phyloP scores from a whole-genome alignment of 2,113 vertebrate species.

The Tachuris rubrigastra region DNA sequence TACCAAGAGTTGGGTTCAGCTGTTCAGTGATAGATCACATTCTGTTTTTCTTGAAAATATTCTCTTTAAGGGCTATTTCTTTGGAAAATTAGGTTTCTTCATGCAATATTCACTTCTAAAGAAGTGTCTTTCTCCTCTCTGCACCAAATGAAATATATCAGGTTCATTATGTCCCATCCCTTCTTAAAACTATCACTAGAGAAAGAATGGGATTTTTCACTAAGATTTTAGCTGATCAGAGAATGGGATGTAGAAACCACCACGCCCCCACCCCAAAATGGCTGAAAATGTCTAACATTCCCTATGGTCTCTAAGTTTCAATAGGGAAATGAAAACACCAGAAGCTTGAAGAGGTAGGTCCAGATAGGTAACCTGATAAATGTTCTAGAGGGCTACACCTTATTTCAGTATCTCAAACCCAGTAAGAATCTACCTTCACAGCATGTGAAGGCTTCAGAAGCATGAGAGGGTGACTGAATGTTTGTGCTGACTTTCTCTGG shows the following conservation, averaged over 20 bases:
- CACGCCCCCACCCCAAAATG: neutral
- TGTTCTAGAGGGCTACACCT: neutral
- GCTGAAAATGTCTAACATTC: neutral
- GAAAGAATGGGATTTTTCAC: neutral
- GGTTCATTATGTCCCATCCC: neutral
- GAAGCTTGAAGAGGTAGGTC: neutral
- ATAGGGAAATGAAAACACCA: neutral
- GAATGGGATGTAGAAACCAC: neutral
- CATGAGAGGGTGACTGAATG: neutral
- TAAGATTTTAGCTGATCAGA: neutral
- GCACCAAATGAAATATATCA: neutral
- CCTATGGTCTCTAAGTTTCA: neutral
- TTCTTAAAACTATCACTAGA: neutral
- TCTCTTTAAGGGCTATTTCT: neutral
- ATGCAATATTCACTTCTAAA: neutral
- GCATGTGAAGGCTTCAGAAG: neutral
- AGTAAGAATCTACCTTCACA: neutral
- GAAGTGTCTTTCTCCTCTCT: neutral
- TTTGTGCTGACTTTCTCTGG: neutral
- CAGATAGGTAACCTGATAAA: neutral
- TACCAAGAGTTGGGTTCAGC: neutral
- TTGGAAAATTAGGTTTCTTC: neutral
- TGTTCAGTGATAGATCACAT: rapidly evolving
- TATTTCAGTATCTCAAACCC: neutral
- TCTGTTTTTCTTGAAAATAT: neutral